Conservation (phyloP, 2,888 invertebrate genomes). For the Carabus problematicus region DNA sequence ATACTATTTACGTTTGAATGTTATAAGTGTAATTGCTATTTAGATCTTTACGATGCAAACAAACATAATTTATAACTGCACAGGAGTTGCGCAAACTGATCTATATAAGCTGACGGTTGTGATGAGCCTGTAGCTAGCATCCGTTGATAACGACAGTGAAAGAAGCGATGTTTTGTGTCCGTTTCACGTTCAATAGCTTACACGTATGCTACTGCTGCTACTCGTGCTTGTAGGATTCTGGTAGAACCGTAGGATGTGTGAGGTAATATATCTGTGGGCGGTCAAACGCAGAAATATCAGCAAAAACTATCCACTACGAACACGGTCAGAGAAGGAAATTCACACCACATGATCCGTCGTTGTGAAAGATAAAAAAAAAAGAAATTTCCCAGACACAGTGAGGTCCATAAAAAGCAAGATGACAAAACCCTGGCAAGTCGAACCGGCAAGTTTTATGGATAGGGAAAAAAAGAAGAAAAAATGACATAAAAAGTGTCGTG, state of each 20-base stretch:
- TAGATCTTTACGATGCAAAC: constrained; percentile 29
- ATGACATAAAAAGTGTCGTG: constrained; percentile 23
- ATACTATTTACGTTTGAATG: constrained; percentile 28
- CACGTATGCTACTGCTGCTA: constrained; percentile 23
- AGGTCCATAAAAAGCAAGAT: constrained; percentile 31
- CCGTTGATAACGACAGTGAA: too few relatives aligned
- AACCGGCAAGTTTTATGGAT: constrained; percentile 34
- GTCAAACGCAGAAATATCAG: constrained; percentile 54
- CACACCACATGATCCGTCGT: constrained; percentile 32
- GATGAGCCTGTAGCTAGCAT: background rate
- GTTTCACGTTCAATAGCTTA: constrained; percentile 30
- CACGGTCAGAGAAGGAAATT: constrained; percentile 14
- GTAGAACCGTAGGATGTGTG: too few relatives aligned
- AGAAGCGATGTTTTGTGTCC: constrained; percentile 1
- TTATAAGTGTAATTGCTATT: constrained; percentile 31
- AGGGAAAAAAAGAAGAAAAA: constrained; percentile 27
- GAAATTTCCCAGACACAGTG: constrained; percentile 37
- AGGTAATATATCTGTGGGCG: constrained; percentile 54
- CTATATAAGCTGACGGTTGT: constrained; percentile 36
- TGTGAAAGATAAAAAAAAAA: constrained; percentile 32
- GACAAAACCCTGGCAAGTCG: constrained; percentile 40
- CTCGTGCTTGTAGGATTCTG: background rate
- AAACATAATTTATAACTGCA: constrained; percentile 29
- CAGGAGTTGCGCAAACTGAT: constrained; percentile 20
- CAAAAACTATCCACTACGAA: constrained; percentile 47